Base-by-base conservation (phyloP, 2,888 invertebrate species). In the Zygaena filipendulae region DNA sequence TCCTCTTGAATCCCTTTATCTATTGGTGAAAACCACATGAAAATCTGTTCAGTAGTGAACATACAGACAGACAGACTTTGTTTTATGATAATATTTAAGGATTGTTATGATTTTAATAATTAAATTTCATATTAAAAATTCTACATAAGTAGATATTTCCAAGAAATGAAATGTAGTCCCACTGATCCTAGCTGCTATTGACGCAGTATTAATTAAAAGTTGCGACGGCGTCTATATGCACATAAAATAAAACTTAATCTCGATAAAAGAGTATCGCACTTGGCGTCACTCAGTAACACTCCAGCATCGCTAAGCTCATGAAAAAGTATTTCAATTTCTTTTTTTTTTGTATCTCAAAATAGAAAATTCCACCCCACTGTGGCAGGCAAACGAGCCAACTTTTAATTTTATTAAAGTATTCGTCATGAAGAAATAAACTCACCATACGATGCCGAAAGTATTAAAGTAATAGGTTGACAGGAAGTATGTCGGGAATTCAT, bases 381-480 rank as follows among this genome's bases (percentile, higher is more conserved):
- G n/a, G n/a, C n/a, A n/a, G n/a, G n/a, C n/a, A n/a, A n/a, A n/a
- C 8, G 12, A 12, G 18, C 30, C 25, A 25, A 29, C 27, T 26
- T 32, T 19, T 23, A 39, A 36, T 33, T 36, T 59, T 47, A 55
- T 49, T 43, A 53, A 63, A 66, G 59, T 61, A 69, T 63, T 66
- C 59, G 52, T 56, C 50, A 54, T 63, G 59, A 58, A 54, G 47
- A 48, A 49, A 51, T 55, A 50, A 49, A 47, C 39, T 46, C 46
- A 42, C 49, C 44, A 47, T 49, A 58, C 52, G 55, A 55, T 36
- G 44, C 29, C 36, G 48, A 53, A 57, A 61, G 59, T 67, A 64
- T 62, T 60, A 66, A 66, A 70, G 62, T 68, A 67, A 72, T 69
- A 67, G 70, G 70, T 68, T 68, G 57, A 62, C 59, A 59, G 55